These are phyloP conservation scores for Oryzias javanicus DNA, from an alignment of 2,113 vertebrate species.

Conservation along the genomic window DNA sequence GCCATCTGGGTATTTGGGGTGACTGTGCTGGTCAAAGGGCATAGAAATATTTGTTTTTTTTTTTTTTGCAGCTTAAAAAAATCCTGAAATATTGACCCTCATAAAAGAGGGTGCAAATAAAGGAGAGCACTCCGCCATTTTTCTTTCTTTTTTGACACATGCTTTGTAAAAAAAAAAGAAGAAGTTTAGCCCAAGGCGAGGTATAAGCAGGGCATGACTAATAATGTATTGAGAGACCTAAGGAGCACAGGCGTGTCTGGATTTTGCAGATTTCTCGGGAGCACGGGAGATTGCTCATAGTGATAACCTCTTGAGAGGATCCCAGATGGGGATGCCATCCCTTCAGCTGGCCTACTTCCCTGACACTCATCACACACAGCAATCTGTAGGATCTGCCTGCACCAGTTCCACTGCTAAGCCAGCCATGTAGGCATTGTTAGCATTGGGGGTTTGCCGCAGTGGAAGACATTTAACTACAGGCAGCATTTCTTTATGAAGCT, in stretches of 20 bases:
- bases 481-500: conserved; percentile 28
- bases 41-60: conserved; percentile 19
- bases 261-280: conserved; percentile 27
- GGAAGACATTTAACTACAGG: conserved; percentile 20
- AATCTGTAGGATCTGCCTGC: conserved; percentile 58
- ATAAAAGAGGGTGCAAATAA: conserved; percentile 15
- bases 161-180: conserved; percentile 17
- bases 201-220: conserved; percentile 31
- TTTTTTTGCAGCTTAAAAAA: conserved; percentile 7
- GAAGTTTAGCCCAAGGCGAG: conserved; percentile 20
- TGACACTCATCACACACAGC: conserved; percentile 44
- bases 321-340: conserved; percentile 63
- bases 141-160: conserved; percentile 31
- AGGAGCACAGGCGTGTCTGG: conserved; percentile 20
- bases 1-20: conserved; percentile 4
- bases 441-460: conserved; percentile 27
- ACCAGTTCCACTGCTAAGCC: conserved; percentile 49
- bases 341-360: conserved; percentile 63
- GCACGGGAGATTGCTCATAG: conserved; percentile 26
- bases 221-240: conserved; percentile 26
- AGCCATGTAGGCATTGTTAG: conserved; percentile 62
- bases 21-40: conserved; percentile 10
- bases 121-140: not conserved
- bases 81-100: conserved; percentile 19
- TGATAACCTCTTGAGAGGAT: conserved; percentile 49